Percentiles rank a stretch among this genome's conserved stretches.
Evolutionary conservation across 2,113 vertebrate genomes (phyloP).

Genomic region (Solenodon paradoxus): DNA sequence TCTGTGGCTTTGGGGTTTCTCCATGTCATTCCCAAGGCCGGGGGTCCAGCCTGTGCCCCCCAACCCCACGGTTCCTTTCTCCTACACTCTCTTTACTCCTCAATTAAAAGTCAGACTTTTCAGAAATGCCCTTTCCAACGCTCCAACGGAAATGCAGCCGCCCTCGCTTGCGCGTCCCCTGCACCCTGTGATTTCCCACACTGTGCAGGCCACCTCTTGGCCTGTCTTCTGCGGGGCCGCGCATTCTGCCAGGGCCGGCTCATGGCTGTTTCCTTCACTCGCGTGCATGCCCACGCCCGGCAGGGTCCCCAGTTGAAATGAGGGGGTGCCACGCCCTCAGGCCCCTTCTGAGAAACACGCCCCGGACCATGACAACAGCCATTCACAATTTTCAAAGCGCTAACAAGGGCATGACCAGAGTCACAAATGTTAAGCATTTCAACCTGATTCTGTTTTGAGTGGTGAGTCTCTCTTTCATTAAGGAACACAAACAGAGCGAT

Average conservation of each 20-base stretch:
- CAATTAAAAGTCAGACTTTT: not conserved
- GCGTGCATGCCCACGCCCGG: not conserved
- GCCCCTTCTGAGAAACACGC: not conserved
- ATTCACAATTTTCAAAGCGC: not conserved
- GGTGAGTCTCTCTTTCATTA: not conserved
- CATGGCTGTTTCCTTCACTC: not conserved
- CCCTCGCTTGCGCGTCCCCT: not conserved
- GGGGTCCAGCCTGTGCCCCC: fast-evolving
- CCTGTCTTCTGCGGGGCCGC: fast-evolving
- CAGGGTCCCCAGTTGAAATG: not conserved
- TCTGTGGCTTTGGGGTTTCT: not conserved
- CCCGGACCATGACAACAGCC: not conserved
- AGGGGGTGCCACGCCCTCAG: not conserved
- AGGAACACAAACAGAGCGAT: not conserved
- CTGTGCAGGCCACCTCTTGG: not conserved
- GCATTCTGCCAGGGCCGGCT: not conserved
- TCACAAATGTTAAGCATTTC: not conserved
- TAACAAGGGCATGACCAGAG: not conserved
- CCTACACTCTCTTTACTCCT: not conserved
- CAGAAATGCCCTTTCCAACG: not conserved
- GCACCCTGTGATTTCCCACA: not conserved
- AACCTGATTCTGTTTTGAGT: not conserved
- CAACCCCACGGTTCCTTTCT: not conserved
- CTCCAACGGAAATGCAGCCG: not conserved
- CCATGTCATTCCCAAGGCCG: not conserved